Base-by-base conservation (phyloP, 2,797 vertebrate species). In the Notolepis coatsorum region DNA sequence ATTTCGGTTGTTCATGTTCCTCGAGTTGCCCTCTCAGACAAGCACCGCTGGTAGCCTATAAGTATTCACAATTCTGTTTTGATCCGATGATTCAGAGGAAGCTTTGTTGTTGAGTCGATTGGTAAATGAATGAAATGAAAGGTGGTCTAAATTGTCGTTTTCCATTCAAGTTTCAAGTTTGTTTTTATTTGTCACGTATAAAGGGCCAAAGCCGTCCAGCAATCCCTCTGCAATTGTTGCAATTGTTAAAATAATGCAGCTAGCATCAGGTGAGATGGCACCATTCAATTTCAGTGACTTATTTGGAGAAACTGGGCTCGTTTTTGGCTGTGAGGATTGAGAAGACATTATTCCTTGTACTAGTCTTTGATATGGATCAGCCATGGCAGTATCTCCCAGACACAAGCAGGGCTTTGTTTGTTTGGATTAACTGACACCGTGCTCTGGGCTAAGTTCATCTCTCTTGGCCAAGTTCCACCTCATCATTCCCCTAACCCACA, bases 351-450 rank as follows among this genome's bases (percentile, higher is more conserved):
- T 87, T 59, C 65, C 5, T 39, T 21, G 58, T 68, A 72, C 50
- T 70, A n/a, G 71, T 78, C 45, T 74, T 66, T 76, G 54, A 83
- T 76, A 68, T 38, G 81, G 67, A 82, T n/a, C 73, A 68, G 79
- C 70, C 66, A 57, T 2, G 55, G 41, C 69, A 54, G 52, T 67
- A 71, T 78, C 74, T 83, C 62, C 49, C 70, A 77, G 61, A 82
- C 61, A 79, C 68, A 82, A 84, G 61, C 54, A 45, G 6, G 10
- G 72, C 57, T 68, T 75, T 85, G 80, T 88, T 89, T 89, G 76
- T 82, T 82, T 85, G 69, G 70, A 81, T 87, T 81, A 71, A 65
- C 68, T 82, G 73, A 84, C 81, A 62, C 77, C 63, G 67, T 59
- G 71, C 63, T 78, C 71, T 66, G 72, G 70, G 75, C 82, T 76